Percentiles rank a stretch among this genome's conserved stretches.
Evolutionary conservation across 2,113 vertebrate species (phyloP).

Genomic region (Miniopterus natalensis): DNA sequence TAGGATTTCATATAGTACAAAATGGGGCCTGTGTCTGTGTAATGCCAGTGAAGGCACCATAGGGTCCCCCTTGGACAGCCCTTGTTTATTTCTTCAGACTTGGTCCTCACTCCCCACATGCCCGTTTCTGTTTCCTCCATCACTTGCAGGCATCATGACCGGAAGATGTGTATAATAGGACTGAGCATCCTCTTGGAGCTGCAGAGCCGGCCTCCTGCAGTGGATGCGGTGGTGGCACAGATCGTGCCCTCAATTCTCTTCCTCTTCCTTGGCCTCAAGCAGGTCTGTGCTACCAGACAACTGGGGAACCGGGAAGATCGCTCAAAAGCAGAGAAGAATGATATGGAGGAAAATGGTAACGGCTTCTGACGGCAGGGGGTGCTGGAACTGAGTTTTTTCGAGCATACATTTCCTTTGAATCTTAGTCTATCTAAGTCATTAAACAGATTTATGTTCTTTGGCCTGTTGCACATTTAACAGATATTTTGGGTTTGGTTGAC

Average conservation of each 20-base stretch:
- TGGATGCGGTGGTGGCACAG: conserved; percentile 93
- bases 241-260: conserved; percentile 97
- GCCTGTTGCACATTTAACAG: neutral
- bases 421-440: conserved; percentile 2
- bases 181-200: conserved; percentile 96
- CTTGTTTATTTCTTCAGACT: neutral
- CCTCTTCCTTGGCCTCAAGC: conserved; percentile 97
- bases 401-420: neutral
- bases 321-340: conserved; percentile 87
- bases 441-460: neutral
- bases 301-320: conserved; percentile 90
- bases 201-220: conserved; percentile 92
- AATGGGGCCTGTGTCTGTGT: neutral
- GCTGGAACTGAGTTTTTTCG: conserved; percentile 16
- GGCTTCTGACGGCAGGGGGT: neutral
- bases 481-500: neutral
- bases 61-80: neutral
- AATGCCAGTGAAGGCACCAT: neutral
- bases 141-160: conserved; percentile 94
- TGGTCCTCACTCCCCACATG: conserved; percentile 21
- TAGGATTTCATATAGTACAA: neutral
- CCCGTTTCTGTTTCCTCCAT: neutral
- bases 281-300: conserved; percentile 93
- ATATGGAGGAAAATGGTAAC: conserved; percentile 96
- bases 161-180: conserved; percentile 99